These are phyloP conservation scores for Hapalemur alaotrensis DNA, from an alignment of 2,797 vertebrate genomes.

Conservation along the genomic window DNA sequence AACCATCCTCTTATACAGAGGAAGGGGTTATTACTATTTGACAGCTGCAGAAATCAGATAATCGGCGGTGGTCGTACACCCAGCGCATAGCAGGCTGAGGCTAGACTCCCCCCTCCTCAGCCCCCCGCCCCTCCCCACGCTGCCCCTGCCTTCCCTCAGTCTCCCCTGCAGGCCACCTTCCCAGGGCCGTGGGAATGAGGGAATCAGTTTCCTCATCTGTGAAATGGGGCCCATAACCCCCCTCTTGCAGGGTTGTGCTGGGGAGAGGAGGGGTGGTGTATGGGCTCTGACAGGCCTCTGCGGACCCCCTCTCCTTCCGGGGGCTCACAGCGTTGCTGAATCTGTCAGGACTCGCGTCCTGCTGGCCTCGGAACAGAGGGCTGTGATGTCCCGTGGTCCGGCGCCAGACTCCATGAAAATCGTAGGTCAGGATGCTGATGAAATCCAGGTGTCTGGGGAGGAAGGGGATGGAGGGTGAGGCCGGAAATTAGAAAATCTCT, in stretches of 20 bases:
- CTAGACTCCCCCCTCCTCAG: slow-evolving; percentile 82
- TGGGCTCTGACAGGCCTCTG: neutral
- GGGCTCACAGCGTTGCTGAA: slow-evolving; percentile 86
- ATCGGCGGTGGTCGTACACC: neutral
- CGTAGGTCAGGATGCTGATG: slow-evolving; percentile 88
- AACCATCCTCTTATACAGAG: neutral
- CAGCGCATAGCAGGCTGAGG: slow-evolving; percentile 57
- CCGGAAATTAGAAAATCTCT: neutral
- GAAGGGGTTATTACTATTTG: neutral
- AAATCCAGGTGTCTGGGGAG: slow-evolving; percentile 87
- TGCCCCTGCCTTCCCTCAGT: neutral
- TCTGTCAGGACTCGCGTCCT: slow-evolving; percentile 79
- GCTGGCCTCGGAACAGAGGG: slow-evolving; percentile 84
- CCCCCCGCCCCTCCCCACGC: neutral
- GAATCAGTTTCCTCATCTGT: neutral
- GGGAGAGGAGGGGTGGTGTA: neutral
- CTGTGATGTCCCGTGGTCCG: slow-evolving; percentile 88
- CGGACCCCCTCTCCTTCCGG: neutral
- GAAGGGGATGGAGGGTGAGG: neutral
- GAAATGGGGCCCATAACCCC: neutral
- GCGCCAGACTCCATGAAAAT: slow-evolving; percentile 86
- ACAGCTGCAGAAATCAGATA: neutral
- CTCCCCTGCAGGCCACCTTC: neutral
- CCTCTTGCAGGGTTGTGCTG: neutral
- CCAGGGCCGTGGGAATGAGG: neutral